Evolutionary conservation across 2,888 invertebrate species (phyloP), one percentile per base, ranked within the genome.

Genomic region (Hirtodrosophila confusa): DNA sequence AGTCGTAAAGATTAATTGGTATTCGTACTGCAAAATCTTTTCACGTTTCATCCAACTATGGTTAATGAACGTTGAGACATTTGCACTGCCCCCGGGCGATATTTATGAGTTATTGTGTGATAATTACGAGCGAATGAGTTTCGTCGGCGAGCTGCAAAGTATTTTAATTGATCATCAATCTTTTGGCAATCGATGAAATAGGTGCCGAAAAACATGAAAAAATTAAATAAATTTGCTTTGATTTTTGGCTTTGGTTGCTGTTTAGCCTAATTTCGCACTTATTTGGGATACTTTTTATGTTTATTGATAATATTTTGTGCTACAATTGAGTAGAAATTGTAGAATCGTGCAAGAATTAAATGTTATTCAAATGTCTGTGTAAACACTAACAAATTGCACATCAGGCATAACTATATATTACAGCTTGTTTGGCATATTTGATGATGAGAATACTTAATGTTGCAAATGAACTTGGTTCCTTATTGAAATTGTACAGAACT

Each of bases 151-250:
- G 60, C 47, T 29, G 50, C 27, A 27, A 53, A 67, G 62, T 70
- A 74, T 87, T 86, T 86, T 86, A 83, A 88, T 88, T 88, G 87
- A 67, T 71, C 85, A 75, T 88, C 78, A 84, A 77, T 88, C 88
- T 69, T 51, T 58, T 69, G 55, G 55, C 69, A 61, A 44, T 40
- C n/a, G 43, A 12, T n/a, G 33, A 11, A 11, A 3, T 43, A 41
- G 37, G 40, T 64, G 60, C 7, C 41, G 47, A 57, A 55, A 48
- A 62, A 39, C 44, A 49, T 31, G 48, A 45, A 65, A 57, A 62
- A 56, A 43, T 10, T 49, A 64, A 75, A 58, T 62, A 62, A 71
- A 63, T 43, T 49, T 35, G 48, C 53, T 65, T 69, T 56, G 63
- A 71, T 65, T 86, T 77, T 43, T 48, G 44, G 44, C 51, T 39